phyloP scores from a whole-genome alignment of 2,888 invertebrate genomes.

The Campaea margaritaria region DNA sequence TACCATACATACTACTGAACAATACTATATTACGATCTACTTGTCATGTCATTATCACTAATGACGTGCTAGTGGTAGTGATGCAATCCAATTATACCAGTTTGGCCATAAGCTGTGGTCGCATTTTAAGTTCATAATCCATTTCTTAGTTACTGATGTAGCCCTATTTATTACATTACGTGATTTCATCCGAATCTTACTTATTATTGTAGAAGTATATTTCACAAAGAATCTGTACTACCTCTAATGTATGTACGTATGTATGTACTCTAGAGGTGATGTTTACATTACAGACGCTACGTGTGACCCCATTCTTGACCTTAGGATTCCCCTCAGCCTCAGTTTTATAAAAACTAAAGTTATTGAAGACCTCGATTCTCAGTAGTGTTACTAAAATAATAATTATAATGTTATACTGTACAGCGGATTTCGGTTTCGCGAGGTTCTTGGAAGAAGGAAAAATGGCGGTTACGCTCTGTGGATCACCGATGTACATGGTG shows the following conservation, averaged over 20 bases:
- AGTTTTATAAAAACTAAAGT: background rate
- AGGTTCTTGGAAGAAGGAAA: constrained; percentile 99
- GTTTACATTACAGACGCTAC: constrained; percentile 14
- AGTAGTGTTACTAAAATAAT: constrained; percentile 1
- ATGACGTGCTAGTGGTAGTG: background rate
- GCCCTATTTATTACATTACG: background rate
- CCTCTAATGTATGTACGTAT: background rate
- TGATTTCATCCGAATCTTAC: background rate
- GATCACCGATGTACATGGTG: constrained; percentile 99
- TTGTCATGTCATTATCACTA: background rate
- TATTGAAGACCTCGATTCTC: no score
- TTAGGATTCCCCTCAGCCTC: constrained; percentile 9
- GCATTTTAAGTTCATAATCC: background rate
- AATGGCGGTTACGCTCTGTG: constrained; percentile 99
- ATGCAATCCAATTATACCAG: background rate
- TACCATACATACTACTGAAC: background rate
- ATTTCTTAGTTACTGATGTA: background rate
- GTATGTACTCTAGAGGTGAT: no score
- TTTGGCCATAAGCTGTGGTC: background rate
- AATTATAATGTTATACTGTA: constrained; percentile 51
- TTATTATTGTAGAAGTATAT: background rate
- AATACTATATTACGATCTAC: constrained; percentile 23
- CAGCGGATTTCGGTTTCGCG: constrained; percentile 99
- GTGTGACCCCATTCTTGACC: constrained; percentile 16
- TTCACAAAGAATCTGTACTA: background rate